A percentile compares a stretch with the other conserved stretches of the same genome.
These are phyloP conservation scores for Lissocephala sabroskyi DNA, from an alignment of 2,888 invertebrate species.

Conservation along the genomic window DNA sequence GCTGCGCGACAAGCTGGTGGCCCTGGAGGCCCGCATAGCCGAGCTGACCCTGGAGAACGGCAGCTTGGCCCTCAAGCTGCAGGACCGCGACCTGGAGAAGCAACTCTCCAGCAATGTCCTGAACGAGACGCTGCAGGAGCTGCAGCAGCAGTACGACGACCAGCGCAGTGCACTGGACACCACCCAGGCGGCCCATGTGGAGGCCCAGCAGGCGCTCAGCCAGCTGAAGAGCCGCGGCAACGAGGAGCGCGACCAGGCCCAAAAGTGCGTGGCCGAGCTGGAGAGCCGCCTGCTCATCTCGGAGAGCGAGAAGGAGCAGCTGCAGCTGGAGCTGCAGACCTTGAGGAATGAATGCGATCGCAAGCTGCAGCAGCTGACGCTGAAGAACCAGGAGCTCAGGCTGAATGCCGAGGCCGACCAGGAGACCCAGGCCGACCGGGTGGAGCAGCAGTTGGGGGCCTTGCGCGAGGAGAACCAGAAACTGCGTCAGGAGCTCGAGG, in stretches of 20 bases:
- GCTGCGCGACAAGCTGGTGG: conserved; percentile 68
- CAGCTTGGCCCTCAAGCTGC: conserved; percentile 46
- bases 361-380: conserved; percentile 51
- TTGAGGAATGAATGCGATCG: conserved; percentile 37
- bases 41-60: conserved; percentile 55
- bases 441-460: conserved; percentile 53
- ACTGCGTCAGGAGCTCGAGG: conserved; percentile 51
- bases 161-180: conserved; percentile 31
- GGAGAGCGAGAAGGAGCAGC: conserved; percentile 60
- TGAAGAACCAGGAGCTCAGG: conserved; percentile 63
- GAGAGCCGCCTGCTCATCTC: conserved; percentile 51
- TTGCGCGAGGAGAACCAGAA: conserved; percentile 51
- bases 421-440: conserved; percentile 52
- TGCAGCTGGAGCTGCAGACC: conserved; percentile 57
- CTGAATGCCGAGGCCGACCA: conserved; percentile 62
- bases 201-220: conserved; percentile 28
- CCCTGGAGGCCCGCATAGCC: conserved; percentile 57
- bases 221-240: background rate
- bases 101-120: conserved; percentile 54
- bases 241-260: conserved; percentile 1
- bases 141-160: conserved; percentile 37
- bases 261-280: conserved; percentile 32
- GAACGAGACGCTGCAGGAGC: conserved; percentile 49
- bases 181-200: conserved; percentile 22
- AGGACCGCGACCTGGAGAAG: conserved; percentile 63